phyloP scores from a whole-genome alignment of 1,140 invertebrate species.

The Uloborus diversus region DNA sequence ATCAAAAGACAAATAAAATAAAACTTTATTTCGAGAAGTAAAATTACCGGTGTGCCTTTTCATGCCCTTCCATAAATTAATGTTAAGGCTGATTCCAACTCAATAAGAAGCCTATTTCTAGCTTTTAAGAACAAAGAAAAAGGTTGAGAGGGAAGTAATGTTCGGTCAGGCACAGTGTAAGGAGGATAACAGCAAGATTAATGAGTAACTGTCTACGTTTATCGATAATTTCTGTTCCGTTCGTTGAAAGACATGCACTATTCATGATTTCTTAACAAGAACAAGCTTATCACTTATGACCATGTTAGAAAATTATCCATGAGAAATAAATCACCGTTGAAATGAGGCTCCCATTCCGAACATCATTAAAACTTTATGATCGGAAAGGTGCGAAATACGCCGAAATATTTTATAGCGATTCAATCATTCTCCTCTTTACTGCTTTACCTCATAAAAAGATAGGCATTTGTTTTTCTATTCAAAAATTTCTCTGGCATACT shows the following conservation, averaged over 20 bases:
- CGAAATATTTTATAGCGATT: slow-evolving; percentile 16
- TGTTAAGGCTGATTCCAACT: too few species aligned
- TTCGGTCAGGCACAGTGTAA: slow-evolving; percentile 31
- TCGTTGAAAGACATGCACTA: slow-evolving; percentile 43
- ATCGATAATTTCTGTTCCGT: slow-evolving; percentile 51
- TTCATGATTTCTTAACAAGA: slow-evolving; percentile 51
- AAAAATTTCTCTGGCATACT: too few species aligned
- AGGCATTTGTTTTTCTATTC: too few species aligned
- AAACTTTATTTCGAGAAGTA: too few species aligned
- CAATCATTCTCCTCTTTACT: background rate
- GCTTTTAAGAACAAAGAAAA: slow-evolving; percentile 4
- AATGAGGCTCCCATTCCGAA: slow-evolving; percentile 26
- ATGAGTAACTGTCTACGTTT: slow-evolving; percentile 39
- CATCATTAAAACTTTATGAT: slow-evolving; percentile 50
- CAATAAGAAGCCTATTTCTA: background rate
- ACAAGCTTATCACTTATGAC: slow-evolving; percentile 51
- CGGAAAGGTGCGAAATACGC: slow-evolving; percentile 13
- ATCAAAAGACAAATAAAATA: too few species aligned
- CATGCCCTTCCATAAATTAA: too few species aligned
- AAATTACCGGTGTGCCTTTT: too few species aligned
- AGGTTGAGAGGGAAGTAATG: slow-evolving; percentile 10
- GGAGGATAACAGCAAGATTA: slow-evolving; percentile 36
- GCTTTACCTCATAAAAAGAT: background rate
- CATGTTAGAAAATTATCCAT: slow-evolving; percentile 50
- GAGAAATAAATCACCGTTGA: slow-evolving; percentile 45